Percentiles rank a stretch among this genome's conserved stretches.
These are phyloP conservation scores for Prosapia bicincta DNA, from an alignment of 2,888 invertebrate species.

Conservation along the genomic window DNA sequence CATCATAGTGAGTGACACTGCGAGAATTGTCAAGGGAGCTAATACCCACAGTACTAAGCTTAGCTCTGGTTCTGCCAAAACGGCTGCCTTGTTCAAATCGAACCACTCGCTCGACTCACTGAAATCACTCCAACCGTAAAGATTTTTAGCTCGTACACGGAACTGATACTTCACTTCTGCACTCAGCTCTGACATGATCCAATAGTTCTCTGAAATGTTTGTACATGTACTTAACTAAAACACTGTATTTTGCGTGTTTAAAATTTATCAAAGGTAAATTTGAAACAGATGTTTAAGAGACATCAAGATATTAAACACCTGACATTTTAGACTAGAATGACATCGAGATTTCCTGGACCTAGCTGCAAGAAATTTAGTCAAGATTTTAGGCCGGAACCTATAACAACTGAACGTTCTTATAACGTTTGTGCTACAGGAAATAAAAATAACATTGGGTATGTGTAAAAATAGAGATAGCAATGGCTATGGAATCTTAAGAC, in stretches of 20 bases:
- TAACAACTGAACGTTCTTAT: no score
- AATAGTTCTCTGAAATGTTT: constrained; percentile 62
- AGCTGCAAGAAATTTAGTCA: no score
- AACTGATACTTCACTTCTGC: constrained; percentile 63
- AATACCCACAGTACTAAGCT: constrained; percentile 61
- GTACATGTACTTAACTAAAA: no score
- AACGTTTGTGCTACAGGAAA: no score
- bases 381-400: no score
- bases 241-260: no score
- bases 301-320: not conserved
- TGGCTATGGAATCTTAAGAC: no score
- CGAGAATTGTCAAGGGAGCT: constrained; percentile 54
- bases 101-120: constrained; percentile 64
- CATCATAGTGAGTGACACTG: constrained; percentile 48
- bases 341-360: not conserved
- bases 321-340: no score
- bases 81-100: constrained; percentile 50
- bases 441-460: no score
- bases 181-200: constrained; percentile 68
- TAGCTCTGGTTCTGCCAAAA: constrained; percentile 52
- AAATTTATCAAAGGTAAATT: no score
- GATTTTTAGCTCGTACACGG: constrained; percentile 74
- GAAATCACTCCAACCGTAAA: constrained; percentile 77
- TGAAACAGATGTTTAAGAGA: no score
- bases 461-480: no score